phyloP scores from a whole-genome alignment of 2,113 vertebrate genomes.

The Pangasianodon gigas region DNA sequence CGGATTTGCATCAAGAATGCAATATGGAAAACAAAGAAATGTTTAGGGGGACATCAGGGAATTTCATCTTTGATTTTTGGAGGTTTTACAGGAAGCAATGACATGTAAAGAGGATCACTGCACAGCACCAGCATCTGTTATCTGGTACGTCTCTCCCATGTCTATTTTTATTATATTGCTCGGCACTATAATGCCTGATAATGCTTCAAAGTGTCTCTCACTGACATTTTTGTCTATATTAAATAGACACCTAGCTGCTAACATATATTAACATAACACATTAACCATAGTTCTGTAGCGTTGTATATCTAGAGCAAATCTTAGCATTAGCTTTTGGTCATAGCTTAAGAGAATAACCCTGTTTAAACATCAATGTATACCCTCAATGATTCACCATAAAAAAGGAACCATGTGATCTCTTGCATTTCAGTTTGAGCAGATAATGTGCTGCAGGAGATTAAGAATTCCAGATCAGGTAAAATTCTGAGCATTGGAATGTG shows the following conservation, averaged over 20 bases:
- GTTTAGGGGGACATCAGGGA: not conserved
- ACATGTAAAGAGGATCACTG: not conserved
- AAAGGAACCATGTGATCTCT: not conserved
- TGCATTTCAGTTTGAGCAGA: not conserved
- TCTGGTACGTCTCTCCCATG: not conserved
- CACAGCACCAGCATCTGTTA: not conserved
- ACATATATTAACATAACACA: not conserved
- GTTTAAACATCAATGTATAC: not conserved
- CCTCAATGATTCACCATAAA: not conserved
- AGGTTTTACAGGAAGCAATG: not conserved
- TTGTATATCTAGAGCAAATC: not conserved
- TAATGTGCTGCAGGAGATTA: not conserved
- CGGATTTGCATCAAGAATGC: not conserved
- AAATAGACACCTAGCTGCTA: not conserved
- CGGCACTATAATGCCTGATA: not conserved
- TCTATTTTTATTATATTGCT: conserved; percentile 10
- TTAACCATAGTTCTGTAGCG: not conserved
- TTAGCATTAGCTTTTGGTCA: not conserved
- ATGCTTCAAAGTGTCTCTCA: not conserved
- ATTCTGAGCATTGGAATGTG: not conserved
- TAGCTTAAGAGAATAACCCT: not conserved
- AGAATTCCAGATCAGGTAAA: not conserved
- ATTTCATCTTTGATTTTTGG: not conserved
- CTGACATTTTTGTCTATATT: not conserved
- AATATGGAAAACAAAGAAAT: conserved; percentile 16